A percentile compares a stretch with the other conserved stretches of the same genome.
phyloP scores from a whole-genome alignment of 2,113 vertebrate genomes.

The Lethenteron camtschaticum region DNA sequence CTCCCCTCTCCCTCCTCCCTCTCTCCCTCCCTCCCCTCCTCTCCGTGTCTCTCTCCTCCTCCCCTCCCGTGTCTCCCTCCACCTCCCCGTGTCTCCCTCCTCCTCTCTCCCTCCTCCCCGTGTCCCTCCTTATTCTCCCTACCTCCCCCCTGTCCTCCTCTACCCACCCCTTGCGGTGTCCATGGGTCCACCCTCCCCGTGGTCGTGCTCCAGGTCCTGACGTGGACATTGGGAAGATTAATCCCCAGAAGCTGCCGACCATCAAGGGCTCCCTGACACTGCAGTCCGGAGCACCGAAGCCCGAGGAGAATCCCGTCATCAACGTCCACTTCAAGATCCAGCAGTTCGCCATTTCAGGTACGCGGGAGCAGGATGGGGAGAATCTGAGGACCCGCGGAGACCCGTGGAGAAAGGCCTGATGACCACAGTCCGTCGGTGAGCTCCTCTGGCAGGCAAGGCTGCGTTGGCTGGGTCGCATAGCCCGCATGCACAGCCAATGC shows the following conservation, averaged over 20 bases:
- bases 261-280: constrained; percentile 59
- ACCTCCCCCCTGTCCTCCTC: no score
- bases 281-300: constrained; percentile 60
- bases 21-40: no score
- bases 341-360: constrained; percentile 86
- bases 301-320: constrained; percentile 77
- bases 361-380: constrained; percentile 6
- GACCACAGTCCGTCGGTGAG: not conserved
- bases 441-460: no score
- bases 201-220: constrained; percentile 33
- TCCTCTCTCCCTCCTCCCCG: not conserved
- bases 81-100: not conserved
- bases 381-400: no score
- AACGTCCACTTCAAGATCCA: constrained; percentile 83
- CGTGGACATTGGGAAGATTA: constrained; percentile 83
- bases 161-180: no score
- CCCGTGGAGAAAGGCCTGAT: not conserved
- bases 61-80: no score
- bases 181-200: constrained; percentile 2
- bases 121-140: no score
- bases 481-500: no score
- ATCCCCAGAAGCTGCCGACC: constrained; percentile 67
- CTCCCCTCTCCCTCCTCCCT: no score
- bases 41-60: no score
- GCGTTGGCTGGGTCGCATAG: no score